A percentile compares a stretch with the other conserved stretches of the same genome.
Evolutionary conservation across 2,797 vertebrate species (phyloP).

Genomic region (Gallinago stenura): DNA sequence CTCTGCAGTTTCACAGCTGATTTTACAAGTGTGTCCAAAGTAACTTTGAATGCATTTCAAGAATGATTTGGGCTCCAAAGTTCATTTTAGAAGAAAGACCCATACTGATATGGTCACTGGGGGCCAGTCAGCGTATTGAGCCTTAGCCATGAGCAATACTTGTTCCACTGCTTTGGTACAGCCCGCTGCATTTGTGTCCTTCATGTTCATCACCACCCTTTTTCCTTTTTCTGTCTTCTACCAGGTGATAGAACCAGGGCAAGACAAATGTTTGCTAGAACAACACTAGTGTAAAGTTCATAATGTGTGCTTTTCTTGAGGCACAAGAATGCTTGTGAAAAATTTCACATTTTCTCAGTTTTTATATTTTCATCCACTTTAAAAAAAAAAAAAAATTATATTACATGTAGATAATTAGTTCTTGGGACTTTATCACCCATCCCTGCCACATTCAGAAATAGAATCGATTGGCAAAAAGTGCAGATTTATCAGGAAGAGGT

Average conservation of each 20-base stretch:
- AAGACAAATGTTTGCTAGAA: neutral
- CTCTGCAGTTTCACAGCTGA: neutral
- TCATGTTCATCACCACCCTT: neutral
- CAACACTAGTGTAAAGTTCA: accelerated
- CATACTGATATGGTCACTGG: neutral
- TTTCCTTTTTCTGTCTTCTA: neutral
- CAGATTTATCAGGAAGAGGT: neutral
- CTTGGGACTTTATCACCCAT: neutral
- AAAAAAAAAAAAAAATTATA: neutral
- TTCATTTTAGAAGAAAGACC: neutral
- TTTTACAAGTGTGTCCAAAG: neutral
- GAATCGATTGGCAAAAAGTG: accelerated
- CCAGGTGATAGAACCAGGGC: neutral
- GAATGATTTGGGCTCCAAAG: neutral
- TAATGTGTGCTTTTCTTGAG: neutral
- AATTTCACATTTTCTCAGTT: neutral
- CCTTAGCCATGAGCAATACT: neutral
- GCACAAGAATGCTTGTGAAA: neutral
- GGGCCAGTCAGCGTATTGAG: neutral
- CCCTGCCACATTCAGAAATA: neutral
- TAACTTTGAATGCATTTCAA: neutral
- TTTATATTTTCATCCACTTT: neutral
- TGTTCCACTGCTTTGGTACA: neutral
- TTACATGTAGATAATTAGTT: neutral
- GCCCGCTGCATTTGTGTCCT: neutral